Conservation (phyloP, 2,888 invertebrate species). For the Rhaphigaster nebulosa region DNA sequence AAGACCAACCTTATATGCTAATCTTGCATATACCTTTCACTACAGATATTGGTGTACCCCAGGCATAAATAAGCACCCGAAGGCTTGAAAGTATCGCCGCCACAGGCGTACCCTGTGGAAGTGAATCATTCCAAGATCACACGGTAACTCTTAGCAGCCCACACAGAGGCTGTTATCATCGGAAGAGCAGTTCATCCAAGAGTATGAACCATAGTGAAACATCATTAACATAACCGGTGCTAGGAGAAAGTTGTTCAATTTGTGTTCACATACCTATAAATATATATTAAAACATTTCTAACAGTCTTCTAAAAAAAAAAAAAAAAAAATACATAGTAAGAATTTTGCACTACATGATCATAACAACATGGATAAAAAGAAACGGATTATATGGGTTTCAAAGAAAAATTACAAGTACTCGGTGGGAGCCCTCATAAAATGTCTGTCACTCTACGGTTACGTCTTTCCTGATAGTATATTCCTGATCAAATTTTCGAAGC, state of each 20-base stretch:
- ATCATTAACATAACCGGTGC: neutral
- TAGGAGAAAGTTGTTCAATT: neutral
- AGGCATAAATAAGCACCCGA: neutral
- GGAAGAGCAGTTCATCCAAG: no score
- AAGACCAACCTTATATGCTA: neutral
- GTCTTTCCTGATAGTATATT: neutral
- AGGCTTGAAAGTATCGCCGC: conserved; percentile 5
- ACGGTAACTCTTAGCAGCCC: neutral
- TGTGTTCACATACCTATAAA: no score
- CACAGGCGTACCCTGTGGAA: neutral
- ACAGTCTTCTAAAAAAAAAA: neutral
- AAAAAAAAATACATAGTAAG: neutral
- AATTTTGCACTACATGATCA: neutral
- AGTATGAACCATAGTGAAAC: no score
- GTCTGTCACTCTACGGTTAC: no score
- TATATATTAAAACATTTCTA: neutral
- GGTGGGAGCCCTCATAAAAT: no score
- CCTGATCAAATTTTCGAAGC: neutral
- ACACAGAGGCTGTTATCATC: neutral
- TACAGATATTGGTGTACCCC: neutral
- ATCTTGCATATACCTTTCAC: neutral
- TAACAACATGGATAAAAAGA: neutral
- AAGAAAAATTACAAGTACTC: neutral
- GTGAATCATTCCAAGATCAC: neutral
- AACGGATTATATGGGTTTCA: neutral